Percentiles rank a stretch among this genome's conserved stretches.
These are phyloP conservation scores for Deilephila porcellus DNA, from an alignment of 2,888 invertebrate species.

Conservation along the genomic window DNA sequence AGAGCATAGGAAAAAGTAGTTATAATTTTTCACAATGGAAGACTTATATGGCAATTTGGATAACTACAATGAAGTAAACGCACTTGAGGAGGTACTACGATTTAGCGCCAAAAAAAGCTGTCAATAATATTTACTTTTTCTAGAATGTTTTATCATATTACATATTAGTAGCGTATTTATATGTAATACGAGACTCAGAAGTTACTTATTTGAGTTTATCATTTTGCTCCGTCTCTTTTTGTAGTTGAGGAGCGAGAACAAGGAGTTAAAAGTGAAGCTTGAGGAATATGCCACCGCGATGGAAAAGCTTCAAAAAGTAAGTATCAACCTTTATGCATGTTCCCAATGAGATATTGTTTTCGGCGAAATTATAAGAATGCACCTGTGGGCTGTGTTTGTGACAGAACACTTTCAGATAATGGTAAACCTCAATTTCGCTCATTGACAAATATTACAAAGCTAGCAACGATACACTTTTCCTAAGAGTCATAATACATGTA, in stretches of 20 bases:
- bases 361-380: no score
- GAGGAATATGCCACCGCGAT: slow-evolving; percentile 60
- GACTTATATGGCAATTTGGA: slow-evolving; percentile 70
- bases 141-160: slow-evolving; percentile 10
- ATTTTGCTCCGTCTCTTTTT: slow-evolving; percentile 37
- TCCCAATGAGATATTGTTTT: not conserved
- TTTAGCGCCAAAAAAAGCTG: slow-evolving; percentile 71
- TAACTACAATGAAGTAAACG: slow-evolving; percentile 68
- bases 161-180: not conserved
- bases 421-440: no score
- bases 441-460: no score
- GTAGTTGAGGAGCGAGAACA: slow-evolving; percentile 71
- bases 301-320: slow-evolving; percentile 71
- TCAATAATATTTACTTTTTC: slow-evolving; percentile 28
- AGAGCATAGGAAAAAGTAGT: no score
- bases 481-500: no score
- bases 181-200: not conserved
- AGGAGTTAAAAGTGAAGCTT: slow-evolving; percentile 63
- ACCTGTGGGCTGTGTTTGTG: no score
- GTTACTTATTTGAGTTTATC: not conserved
- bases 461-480: no score
- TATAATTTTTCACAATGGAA: slow-evolving; percentile 56
- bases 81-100: slow-evolving; percentile 63
- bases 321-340: slow-evolving; percentile 40
- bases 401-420: no score